Evolutionary conservation across 1,140 invertebrate species (phyloP).

Genomic region (Ceratina japonica): DNA sequence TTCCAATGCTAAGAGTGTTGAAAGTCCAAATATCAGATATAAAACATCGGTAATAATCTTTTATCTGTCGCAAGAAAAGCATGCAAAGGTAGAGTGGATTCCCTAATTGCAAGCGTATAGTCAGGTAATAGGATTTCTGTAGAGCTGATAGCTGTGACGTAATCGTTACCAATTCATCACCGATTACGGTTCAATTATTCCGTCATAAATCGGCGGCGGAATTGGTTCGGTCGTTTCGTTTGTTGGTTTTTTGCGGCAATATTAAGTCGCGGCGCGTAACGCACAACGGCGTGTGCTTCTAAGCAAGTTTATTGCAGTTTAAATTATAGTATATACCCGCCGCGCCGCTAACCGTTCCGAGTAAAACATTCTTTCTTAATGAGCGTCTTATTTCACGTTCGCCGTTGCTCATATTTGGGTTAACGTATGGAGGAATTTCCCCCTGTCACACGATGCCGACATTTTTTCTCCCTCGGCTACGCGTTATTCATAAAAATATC

Average conservation of each 20-base stretch:
- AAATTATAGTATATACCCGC: constrained; percentile 44
- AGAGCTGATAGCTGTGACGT: not conserved
- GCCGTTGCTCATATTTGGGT: constrained; percentile 71
- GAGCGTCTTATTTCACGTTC: constrained; percentile 63
- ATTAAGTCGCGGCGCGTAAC: constrained; percentile 22
- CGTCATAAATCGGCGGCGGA: constrained; percentile 22
- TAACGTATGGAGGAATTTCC: constrained; percentile 75
- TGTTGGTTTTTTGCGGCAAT: constrained; percentile 37
- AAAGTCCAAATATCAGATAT: too few species aligned
- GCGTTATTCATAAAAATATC: constrained; percentile 27
- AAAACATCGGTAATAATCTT: too few species aligned
- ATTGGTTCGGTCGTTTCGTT: constrained; percentile 17
- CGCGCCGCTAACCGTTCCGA: constrained; percentile 15
- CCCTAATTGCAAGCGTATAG: not conserved
- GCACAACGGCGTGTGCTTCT: constrained; percentile 17
- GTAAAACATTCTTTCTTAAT: constrained; percentile 72
- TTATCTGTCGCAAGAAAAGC: too few species aligned
- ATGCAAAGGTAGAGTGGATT: too few species aligned
- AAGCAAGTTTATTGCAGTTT: constrained; percentile 53
- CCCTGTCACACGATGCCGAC: constrained; percentile 36
- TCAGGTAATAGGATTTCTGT: not conserved
- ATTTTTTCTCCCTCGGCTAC: not conserved
- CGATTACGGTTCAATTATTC: constrained; percentile 42
- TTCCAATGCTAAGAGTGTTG: too few species aligned
- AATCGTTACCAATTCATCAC: constrained; percentile 12